Evolutionary conservation across 2,888 invertebrate genomes (phyloP).

Genomic region (Trichopoda pennipes): DNA sequence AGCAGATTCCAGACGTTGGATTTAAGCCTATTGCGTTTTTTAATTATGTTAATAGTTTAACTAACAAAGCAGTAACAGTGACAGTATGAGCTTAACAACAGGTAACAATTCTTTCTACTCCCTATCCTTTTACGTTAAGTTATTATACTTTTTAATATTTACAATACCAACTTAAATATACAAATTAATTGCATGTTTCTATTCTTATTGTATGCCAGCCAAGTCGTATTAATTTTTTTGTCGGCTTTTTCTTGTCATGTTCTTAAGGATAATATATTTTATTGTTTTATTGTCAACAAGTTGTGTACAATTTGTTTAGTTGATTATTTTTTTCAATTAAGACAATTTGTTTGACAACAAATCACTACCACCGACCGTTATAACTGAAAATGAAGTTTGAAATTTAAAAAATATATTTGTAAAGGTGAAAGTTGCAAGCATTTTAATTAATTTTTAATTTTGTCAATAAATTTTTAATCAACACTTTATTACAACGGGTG

Average conservation of each 20-base stretch:
- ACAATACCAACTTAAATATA: slow-evolving; percentile 10
- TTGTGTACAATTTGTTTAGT: too few relatives aligned
- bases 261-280: not conserved
- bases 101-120: slow-evolving; percentile 6
- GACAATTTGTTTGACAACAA: too few relatives aligned
- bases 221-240: slow-evolving; percentile 1
- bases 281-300: too few relatives aligned
- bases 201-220: slow-evolving; percentile 7
- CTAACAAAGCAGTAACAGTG: slow-evolving; percentile 7
- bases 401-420: too few relatives aligned
- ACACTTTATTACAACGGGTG: too few relatives aligned
- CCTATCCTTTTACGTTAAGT: slow-evolving; percentile 6
- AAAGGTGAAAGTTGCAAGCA: too few relatives aligned
- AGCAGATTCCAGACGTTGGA: slow-evolving; percentile 52
- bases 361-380: too few relatives aligned
- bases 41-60: slow-evolving; percentile 64
- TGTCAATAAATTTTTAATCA: too few relatives aligned
- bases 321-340: too few relatives aligned
- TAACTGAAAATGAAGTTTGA: too few relatives aligned
- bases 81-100: slow-evolving; percentile 7
- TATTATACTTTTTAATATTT: slow-evolving; percentile 38
- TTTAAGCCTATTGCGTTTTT: slow-evolving; percentile 63
- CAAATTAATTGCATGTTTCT: slow-evolving; percentile 33
- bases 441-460: too few relatives aligned
- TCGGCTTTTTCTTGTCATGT: not conserved